Evolutionary conservation across 2,888 invertebrate genomes (phyloP), one percentile per base, ranked within the genome.

Genomic region (Hermaeophaga mercurialis): DNA sequence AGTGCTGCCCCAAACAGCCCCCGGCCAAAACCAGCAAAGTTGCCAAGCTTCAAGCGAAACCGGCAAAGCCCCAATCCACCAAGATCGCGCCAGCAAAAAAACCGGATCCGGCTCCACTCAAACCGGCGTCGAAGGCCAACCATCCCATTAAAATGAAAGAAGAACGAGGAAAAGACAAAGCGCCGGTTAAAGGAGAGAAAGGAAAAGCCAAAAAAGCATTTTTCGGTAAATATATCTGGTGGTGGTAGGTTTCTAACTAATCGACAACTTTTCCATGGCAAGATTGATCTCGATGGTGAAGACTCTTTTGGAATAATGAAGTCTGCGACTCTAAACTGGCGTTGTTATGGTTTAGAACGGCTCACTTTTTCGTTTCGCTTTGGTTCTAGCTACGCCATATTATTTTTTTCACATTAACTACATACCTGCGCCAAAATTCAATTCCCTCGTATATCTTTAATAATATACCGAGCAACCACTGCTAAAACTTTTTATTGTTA

Each of bases 1-100:
- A 91, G 84, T 92, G 92, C 87, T 93, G 92, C 85, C 92, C 91
- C 80, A 88, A 88, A 79, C n/a, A n/a, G n/a, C 89, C 89, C 84
- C 85, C 88, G 79, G 85, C 85, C 78, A 87, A 85, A 78, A 84
- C 86, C 75, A 88, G 88, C 72, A 90, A 89, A 84, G 85, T 89
- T 79, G 88, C 89, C 80, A 91, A 89, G 82, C 85, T 85, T 80
- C 85, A 84, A 72, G 78, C 79, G n/a, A 26, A 28, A 6, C 19
- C 17, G 59, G 64, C 59, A 65, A 22, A 47, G 64, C 67, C 55
- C 6, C 66, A 62, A 12, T 18, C 55, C n/a, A 11, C 49, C 15
- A 62, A 62, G 28, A 39, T 54, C 4, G 26, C 58, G 9, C 53
- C 61, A 7, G 78, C 78, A 71, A 81, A 62, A 59, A 66, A 69